These are phyloP conservation scores for Hemicordylus capensis DNA, from an alignment of 2,113 vertebrate species.

Conservation along the genomic window DNA sequence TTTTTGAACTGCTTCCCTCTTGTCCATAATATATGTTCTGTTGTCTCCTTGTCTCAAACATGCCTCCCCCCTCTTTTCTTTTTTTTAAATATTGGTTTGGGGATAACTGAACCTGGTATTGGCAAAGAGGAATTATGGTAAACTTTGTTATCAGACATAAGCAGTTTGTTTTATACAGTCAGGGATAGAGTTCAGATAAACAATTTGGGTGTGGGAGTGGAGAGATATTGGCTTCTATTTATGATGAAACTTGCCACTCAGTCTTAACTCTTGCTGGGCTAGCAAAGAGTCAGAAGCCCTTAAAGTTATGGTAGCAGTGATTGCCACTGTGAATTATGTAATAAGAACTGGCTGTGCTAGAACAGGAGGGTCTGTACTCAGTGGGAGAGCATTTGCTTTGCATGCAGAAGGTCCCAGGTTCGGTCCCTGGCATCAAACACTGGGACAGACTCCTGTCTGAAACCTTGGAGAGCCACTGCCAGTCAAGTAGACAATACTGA, in stretches of 20 bases:
- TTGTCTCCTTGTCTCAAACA: conserved; percentile 65
- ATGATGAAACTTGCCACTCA: conserved; percentile 25
- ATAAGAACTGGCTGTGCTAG: no score
- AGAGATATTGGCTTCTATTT: conserved; percentile 15
- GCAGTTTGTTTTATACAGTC: conserved; percentile 67
- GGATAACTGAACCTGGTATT: conserved; percentile 54
- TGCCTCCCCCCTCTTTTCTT: conserved; percentile 55
- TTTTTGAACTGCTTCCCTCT: conserved; percentile 42
- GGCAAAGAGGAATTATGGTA: conserved; percentile 62
- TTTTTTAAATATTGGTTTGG: conserved; percentile 54
- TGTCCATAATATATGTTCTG: conserved; percentile 59
- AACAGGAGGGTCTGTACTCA: no score
- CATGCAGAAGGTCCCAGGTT: no score
- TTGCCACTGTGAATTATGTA: neutral
- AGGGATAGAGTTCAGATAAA: conserved; percentile 67
- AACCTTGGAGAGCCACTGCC: no score
- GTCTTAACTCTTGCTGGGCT: neutral
- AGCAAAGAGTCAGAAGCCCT: neutral
- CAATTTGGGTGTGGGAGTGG: conserved; percentile 56
- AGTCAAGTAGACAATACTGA: no score
- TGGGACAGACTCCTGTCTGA: no score
- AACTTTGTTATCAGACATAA: no score
- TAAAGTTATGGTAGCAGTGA: neutral
- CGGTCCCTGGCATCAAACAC: no score
- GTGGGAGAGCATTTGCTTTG: no score